Percentiles rank a stretch among this genome's conserved stretches.
Evolutionary conservation across 2,888 invertebrate genomes (phyloP).

Genomic region (Macroteleia sp.): DNA sequence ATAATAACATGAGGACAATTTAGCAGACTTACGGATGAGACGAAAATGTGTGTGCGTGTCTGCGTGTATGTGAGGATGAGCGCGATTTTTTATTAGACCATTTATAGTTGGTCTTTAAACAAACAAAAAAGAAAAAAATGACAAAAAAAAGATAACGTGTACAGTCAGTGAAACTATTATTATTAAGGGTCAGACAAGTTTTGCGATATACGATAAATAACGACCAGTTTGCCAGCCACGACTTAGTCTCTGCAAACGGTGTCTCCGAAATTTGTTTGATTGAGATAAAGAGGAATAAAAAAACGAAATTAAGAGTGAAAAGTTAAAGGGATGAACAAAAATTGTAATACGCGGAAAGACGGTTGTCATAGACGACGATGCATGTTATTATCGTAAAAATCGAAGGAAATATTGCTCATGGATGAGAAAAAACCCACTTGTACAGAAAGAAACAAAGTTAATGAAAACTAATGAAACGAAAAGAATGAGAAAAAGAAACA

Average conservation of each 20-base stretch:
- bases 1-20: constrained; percentile 46
- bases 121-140: constrained; percentile 65
- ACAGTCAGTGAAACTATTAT: constrained; percentile 84
- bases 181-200: constrained; percentile 82
- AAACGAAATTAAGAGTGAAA: constrained; percentile 28
- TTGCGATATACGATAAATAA: constrained; percentile 65
- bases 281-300: constrained; percentile 38
- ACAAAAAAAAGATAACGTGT: constrained; percentile 71
- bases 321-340: constrained; percentile 9
- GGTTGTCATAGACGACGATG: constrained; percentile 46
- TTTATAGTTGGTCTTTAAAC: constrained; percentile 83
- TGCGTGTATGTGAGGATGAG: constrained; percentile 71
- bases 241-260: constrained; percentile 74
- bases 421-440: constrained; percentile 74
- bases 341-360: constrained; percentile 48
- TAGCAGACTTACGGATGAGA: constrained; percentile 55
- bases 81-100: constrained; percentile 79
- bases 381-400: constrained; percentile 49
- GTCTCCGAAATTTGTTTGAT: constrained; percentile 74
- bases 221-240: constrained; percentile 67
- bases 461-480: constrained; percentile 30
- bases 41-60: constrained; percentile 67
- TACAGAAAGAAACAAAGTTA: constrained; percentile 69
- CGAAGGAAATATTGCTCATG: constrained; percentile 65
- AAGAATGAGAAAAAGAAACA: constrained; percentile 34